These are phyloP conservation scores for Euplexia lucipara DNA, from an alignment of 2,888 invertebrate genomes.

Conservation along the genomic window DNA sequence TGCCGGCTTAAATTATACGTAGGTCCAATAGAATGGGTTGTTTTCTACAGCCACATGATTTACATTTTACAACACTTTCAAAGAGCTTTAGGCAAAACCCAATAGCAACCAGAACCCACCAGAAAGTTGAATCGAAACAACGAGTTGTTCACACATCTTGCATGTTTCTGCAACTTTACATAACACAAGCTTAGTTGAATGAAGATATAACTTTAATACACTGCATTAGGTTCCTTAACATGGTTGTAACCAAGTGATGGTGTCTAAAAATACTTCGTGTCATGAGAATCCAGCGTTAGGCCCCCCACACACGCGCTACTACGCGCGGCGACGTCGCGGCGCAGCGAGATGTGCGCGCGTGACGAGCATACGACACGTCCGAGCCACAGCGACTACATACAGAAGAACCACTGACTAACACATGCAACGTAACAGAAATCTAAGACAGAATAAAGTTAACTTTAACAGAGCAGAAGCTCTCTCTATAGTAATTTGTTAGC, in stretches of 20 bases:
- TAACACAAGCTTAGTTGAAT: constrained; percentile 17
- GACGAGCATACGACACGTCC: constrained; percentile 66
- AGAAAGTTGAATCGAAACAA: not conserved
- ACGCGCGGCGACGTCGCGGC: constrained; percentile 67
- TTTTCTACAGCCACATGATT: not conserved
- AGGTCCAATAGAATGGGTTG: not conserved
- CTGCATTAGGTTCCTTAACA: constrained; percentile 36
- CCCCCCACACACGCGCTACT: constrained; percentile 65
- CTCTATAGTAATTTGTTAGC: too few relatives aligned
- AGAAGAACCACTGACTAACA: constrained; percentile 21
- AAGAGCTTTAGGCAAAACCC: not conserved
- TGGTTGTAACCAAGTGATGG: constrained; percentile 32
- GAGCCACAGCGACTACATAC: not conserved
- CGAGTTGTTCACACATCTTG: not conserved
- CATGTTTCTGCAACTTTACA: constrained; percentile 11
- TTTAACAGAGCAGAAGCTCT: not conserved
- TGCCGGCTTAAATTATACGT: too few relatives aligned
- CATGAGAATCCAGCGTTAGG: constrained; percentile 52
- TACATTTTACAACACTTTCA: not conserved
- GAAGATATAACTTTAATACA: constrained; percentile 32
- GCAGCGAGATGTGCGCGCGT: constrained; percentile 66
- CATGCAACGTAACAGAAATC: not conserved
- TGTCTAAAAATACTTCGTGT: constrained; percentile 49
- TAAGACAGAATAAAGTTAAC: too few relatives aligned
- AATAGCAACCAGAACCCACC: not conserved